Conservation (phyloP, 1,140 invertebrate species). For the Drosophila pandora region DNA sequence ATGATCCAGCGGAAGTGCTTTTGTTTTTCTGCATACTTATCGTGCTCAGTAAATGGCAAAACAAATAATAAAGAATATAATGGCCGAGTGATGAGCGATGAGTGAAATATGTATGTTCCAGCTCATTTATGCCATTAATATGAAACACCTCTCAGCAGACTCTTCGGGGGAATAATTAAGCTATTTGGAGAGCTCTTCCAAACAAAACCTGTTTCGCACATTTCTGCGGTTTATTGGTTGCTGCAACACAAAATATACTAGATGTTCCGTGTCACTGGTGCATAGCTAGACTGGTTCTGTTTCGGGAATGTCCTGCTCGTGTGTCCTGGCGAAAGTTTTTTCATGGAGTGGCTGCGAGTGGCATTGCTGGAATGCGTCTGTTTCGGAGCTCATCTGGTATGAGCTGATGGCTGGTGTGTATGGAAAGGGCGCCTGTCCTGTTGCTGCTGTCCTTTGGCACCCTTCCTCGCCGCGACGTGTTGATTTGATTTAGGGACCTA, state of each 20-base stretch:
- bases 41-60: constrained; percentile 30
- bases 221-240: constrained; percentile 11
- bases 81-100: constrained; percentile 23
- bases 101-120: background rate
- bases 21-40: constrained; percentile 63
- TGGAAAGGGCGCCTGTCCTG: background rate
- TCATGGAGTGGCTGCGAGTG: too few relatives aligned
- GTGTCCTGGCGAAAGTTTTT: background rate
- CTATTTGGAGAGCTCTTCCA: background rate
- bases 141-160: background rate
- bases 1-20: constrained; percentile 66
- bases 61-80: constrained; percentile 26
- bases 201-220: background rate
- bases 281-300: background rate
- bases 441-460: background rate
- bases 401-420: background rate
- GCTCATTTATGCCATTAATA: constrained; percentile 3
- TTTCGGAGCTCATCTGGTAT: too few relatives aligned
- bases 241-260: constrained; percentile 37
- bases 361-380: too few relatives aligned
- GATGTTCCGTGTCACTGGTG: background rate
- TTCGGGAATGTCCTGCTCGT: constrained; percentile 18
- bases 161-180: background rate
- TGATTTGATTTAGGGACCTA: background rate
- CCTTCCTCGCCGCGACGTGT: background rate